Evolutionary conservation across 2,888 invertebrate species (phyloP).

Genomic region (Cataglyphis rosenhaueri): DNA sequence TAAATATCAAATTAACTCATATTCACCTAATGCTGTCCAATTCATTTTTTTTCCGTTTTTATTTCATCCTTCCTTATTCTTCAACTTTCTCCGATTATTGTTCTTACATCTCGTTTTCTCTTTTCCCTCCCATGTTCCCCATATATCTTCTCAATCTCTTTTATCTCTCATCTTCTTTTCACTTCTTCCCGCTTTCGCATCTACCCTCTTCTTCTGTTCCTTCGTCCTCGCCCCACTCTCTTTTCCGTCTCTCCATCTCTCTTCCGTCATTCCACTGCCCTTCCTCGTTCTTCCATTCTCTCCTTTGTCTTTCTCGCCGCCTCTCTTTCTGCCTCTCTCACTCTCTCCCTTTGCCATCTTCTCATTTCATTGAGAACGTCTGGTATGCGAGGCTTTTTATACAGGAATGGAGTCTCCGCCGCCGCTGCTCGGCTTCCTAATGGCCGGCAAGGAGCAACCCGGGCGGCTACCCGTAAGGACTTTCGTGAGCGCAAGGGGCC

Average conservation of each 20-base stretch:
- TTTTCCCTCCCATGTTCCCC: conserved; percentile 9
- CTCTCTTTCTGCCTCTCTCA: conserved; percentile 39
- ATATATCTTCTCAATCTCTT: conserved; percentile 1
- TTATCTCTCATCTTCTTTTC: conserved; percentile 2
- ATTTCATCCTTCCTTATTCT: conserved; percentile 41
- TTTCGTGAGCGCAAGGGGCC: conserved; percentile 63
- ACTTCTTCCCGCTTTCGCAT: conserved; percentile 22
- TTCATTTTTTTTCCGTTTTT: conserved; percentile 22
- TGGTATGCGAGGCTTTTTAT: conserved; percentile 81
- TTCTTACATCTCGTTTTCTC: conserved; percentile 16
- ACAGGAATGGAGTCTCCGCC: conserved; percentile 62
- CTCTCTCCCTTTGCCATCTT: conserved; percentile 29
- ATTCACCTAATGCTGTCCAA: too few relatives aligned
- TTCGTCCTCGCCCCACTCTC: conserved; percentile 29
- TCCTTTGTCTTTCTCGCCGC: conserved; percentile 44
- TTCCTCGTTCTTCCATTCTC: conserved; percentile 53
- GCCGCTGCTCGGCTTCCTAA: conserved; percentile 63
- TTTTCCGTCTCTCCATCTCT: conserved; percentile 50
- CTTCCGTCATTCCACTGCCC: conserved; percentile 54
- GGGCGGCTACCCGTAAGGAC: conserved; percentile 67
- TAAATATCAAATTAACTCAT: background rate
- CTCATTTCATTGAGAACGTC: conserved; percentile 81
- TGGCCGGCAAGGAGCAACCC: conserved; percentile 66
- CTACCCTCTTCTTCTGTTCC: conserved; percentile 21
- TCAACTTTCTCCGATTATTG: conserved; percentile 27